Evolutionary conservation across 1,140 invertebrate species (phyloP).

Genomic region (Acromyrmex echinatior): DNA sequence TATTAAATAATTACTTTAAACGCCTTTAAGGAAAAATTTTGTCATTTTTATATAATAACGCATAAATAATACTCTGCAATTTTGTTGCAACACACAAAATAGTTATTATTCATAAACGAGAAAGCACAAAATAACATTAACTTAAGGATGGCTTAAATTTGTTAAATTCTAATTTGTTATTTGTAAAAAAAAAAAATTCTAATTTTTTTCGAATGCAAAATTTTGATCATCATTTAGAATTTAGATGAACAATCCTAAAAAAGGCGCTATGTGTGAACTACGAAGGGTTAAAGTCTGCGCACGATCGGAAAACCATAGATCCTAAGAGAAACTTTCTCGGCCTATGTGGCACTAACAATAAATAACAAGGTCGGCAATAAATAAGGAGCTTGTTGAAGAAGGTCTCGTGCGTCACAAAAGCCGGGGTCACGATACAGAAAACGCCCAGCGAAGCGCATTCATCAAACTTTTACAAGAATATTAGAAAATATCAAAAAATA

Average conservation of each 20-base stretch:
- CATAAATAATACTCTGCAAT: background rate
- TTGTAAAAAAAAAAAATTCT: too few species aligned
- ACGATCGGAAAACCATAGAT: constrained; percentile 54
- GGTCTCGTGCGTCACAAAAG: constrained; percentile 52
- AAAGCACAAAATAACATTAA: background rate
- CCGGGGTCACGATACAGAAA: constrained; percentile 52
- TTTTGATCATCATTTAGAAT: background rate
- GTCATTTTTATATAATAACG: background rate
- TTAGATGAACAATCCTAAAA: background rate
- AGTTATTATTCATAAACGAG: background rate
- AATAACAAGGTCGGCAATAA: constrained; percentile 60
- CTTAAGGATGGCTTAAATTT: background rate
- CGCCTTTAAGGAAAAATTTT: background rate
- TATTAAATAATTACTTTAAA: background rate
- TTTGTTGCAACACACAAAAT: background rate
- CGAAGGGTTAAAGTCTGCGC: constrained; percentile 30
- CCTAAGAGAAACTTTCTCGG: constrained; percentile 49
- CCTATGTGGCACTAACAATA: constrained; percentile 55
- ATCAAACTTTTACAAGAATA: constrained; percentile 34
- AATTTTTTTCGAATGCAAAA: background rate
- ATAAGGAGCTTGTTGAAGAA: constrained; percentile 47
- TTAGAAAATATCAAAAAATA: constrained; percentile 26
- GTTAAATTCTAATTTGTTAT: background rate
- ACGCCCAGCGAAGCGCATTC: constrained; percentile 2
- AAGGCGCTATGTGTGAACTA: background rate